Evolutionary conservation across 2,888 invertebrate genomes (phyloP), one percentile per base, ranked within the genome.

Genomic region (Scelioninae gen. 1): DNA sequence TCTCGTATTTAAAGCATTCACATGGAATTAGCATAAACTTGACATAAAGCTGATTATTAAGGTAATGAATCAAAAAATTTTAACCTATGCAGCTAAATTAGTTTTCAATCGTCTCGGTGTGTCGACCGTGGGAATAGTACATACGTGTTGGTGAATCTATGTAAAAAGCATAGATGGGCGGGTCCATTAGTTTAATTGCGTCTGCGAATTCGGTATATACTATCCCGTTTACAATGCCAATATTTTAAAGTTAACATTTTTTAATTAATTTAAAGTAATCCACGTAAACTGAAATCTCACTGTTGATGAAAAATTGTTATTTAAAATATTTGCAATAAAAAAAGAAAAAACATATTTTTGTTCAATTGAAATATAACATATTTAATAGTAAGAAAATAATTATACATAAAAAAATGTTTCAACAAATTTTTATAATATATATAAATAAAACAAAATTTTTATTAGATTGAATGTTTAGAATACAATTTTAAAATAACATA

Each of bases 121-220:
- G 74, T 56, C 55, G 75, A 80, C 63, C 80, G 80, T 80, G 80
- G 74, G 80, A 80, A 80, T 80, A 63, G 56, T 74, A 69, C 53
- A 56, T 29, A 45, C 63, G 69, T 69, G 65, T 69, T 75, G 53
- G 69, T 69, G 55, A 49, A 69, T 81, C 75, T 69, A 63, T 69
- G 80, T 60, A 56, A 81, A 75, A 69, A 81, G 80, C 63, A 75
- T 63, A 75, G 74, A 75, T 81, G 80, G 80, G 80, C 80, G 80
- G 80, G 75, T 75, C 75, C 80, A 81, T 81, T 81, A 81, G 74
- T 80, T 80, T 80, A 80, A 80, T 80, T 80, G 66, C 69, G 80
- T 80, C 80, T 80, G 80, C 66, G 74, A 74, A 80, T 66, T 80
- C 74, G 66, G 66, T 38, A 68, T 74, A 74, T 23, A 23, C 55